phyloP scores from a whole-genome alignment of 2,797 vertebrate genomes.

The Galaxias olidus region DNA sequence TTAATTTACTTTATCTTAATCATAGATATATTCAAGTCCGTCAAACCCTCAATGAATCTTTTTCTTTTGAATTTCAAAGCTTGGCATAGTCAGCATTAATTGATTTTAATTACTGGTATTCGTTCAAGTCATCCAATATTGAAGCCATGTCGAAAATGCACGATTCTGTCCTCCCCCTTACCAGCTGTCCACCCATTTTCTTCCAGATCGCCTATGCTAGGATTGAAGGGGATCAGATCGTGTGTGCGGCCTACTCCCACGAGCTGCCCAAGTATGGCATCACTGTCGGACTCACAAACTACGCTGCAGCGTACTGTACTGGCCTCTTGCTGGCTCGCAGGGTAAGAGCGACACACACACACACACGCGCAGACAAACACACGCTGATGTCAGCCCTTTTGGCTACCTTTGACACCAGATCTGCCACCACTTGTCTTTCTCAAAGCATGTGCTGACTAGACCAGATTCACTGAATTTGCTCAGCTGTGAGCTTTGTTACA shows the following conservation, averaged over 20 bases:
- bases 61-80: no score
- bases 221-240: constrained; percentile 94
- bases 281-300: constrained; percentile 93
- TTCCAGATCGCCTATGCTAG: constrained; percentile 93
- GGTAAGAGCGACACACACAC: constrained; percentile 66
- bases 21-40: no score
- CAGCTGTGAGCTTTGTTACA: no score
- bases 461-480: neutral
- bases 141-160: no score
- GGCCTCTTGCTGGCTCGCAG: constrained; percentile 95
- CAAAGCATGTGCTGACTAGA: neutral
- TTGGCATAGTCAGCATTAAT: no score
- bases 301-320: constrained; percentile 96
- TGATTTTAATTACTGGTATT: no score
- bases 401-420: neutral
- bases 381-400: neutral
- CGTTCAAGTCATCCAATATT: no score
- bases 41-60: no score
- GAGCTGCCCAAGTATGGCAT: constrained; percentile 93
- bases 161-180: no score
- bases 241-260: constrained; percentile 92
- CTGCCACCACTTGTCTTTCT: neutral
- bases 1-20: no score
- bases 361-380: neutral
- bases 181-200: neutral